Percentiles rank a stretch among this genome's conserved stretches.
phyloP scores from a whole-genome alignment of 37 sponge, comb jelly and placozoan species.

The Halichondria panicea region DNA sequence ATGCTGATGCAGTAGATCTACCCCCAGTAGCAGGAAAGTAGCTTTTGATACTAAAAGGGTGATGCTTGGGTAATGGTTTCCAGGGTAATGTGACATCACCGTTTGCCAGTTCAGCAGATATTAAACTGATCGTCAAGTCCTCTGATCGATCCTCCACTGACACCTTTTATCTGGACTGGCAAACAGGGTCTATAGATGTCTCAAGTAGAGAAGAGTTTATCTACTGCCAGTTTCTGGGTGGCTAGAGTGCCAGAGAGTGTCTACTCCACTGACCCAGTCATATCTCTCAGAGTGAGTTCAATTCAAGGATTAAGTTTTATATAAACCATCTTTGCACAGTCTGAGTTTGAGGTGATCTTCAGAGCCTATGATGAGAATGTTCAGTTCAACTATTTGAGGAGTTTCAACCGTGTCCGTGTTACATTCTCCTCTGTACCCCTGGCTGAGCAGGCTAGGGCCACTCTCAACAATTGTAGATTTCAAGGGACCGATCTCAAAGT shows the following conservation, averaged over 20 bases:
- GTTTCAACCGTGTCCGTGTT: slow-evolving; percentile 55
- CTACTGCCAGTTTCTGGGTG: no score
- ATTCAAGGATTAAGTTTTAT: not conserved
- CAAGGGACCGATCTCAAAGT: slow-evolving; percentile 40
- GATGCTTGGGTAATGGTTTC: no score
- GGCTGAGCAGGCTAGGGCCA: slow-evolving; percentile 24
- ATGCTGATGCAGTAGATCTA: no score
- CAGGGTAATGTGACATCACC: no score
- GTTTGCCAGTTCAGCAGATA: no score
- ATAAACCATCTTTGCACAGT: not conserved
- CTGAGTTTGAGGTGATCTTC: slow-evolving; percentile 59
- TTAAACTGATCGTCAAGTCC: no score
- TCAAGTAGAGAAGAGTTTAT: no score
- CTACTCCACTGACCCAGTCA: slow-evolving; percentile 23
- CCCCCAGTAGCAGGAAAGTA: no score
- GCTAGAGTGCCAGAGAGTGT: slow-evolving; percentile 35
- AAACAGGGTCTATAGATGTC: no score
- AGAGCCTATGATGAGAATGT: slow-evolving; percentile 42
- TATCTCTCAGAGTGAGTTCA: slow-evolving; percentile 23
- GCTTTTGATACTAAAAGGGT: no score
- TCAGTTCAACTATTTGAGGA: slow-evolving; percentile 40
- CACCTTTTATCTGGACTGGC: no score
- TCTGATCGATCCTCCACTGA: no score
- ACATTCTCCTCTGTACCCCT: slow-evolving; percentile 17
- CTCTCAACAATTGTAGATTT: slow-evolving; percentile 35